Evolutionary conservation across 2,797 vertebrate species (phyloP).

Genomic region (Tympanoctomys barrerae): DNA sequence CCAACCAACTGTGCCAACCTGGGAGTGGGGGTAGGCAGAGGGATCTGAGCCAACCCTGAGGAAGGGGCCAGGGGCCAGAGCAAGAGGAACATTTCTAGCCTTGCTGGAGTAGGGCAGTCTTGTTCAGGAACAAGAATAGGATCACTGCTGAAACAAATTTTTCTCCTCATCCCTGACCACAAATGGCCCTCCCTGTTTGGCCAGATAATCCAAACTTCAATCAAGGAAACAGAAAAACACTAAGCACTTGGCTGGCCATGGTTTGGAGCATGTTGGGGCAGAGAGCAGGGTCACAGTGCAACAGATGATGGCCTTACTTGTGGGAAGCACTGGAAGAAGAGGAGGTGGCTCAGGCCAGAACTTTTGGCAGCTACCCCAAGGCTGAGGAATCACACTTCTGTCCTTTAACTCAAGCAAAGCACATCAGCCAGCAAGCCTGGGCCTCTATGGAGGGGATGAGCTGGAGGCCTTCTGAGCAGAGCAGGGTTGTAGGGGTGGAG

Average conservation of each 20-base stretch:
- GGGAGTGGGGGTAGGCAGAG: neutral
- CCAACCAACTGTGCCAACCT: neutral
- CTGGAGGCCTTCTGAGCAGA: neutral
- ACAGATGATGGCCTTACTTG: neutral
- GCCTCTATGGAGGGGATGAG: neutral
- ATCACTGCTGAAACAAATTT: neutral
- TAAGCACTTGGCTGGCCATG: neutral
- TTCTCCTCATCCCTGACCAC: neutral
- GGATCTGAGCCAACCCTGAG: neutral
- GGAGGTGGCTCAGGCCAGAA: neutral
- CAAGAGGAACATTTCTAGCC: neutral
- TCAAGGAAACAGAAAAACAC: neutral
- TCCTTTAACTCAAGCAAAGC: neutral
- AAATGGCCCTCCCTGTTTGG: neutral
- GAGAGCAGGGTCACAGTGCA: neutral
- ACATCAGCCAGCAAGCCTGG: neutral
- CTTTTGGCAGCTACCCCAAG: neutral
- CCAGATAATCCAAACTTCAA: constrained; percentile 16
- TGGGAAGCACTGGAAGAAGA: neutral
- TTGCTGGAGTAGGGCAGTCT: neutral
- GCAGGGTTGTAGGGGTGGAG: neutral
- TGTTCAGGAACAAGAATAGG: neutral
- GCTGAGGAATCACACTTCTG: neutral
- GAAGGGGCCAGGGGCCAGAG: neutral
- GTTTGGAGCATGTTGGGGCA: neutral